These are phyloP conservation scores for Andrena fulva DNA, from an alignment of 2,888 invertebrate species.

Conservation along the genomic window DNA sequence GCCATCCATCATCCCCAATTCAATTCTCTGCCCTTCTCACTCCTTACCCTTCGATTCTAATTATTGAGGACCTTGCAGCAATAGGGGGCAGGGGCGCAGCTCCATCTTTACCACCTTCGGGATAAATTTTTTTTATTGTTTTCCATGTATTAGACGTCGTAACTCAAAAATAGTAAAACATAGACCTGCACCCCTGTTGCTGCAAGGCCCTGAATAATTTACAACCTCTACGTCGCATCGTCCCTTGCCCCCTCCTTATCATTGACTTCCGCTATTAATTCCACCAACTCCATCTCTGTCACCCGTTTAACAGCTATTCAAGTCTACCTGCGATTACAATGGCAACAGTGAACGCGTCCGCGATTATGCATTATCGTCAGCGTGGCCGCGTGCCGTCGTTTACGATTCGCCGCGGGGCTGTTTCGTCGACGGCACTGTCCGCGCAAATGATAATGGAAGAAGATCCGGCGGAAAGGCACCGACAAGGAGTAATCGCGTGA, in stretches of 20 bases:
- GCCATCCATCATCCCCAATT: background rate
- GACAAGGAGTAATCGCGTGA: conserved; percentile 72
- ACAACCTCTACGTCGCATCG: no score
- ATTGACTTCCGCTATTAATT: background rate
- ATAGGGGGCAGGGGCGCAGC: no score
- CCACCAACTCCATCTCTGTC: background rate
- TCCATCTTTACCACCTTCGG: no score
- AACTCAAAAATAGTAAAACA: no score
- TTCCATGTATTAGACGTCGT: no score
- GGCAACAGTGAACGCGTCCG: conserved; percentile 28
- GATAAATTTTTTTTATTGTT: no score
- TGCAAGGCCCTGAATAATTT: no score
- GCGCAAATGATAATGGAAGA: conserved; percentile 63
- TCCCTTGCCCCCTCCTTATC: no score
- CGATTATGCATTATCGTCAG: conserved; percentile 32
- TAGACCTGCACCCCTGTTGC: no score
- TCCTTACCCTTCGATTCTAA: background rate
- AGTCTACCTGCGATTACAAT: conserved; percentile 6
- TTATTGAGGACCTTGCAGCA: no score
- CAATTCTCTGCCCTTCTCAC: background rate
- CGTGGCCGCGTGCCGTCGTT: conserved; percentile 9
- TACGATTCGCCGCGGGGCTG: conserved; percentile 14
- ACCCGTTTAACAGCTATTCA: background rate
- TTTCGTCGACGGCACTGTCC: background rate
- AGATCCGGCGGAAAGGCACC: conserved; percentile 78